Evolutionary conservation across 2,888 invertebrate genomes (phyloP).

Genomic region (Oscheius sp.): DNA sequence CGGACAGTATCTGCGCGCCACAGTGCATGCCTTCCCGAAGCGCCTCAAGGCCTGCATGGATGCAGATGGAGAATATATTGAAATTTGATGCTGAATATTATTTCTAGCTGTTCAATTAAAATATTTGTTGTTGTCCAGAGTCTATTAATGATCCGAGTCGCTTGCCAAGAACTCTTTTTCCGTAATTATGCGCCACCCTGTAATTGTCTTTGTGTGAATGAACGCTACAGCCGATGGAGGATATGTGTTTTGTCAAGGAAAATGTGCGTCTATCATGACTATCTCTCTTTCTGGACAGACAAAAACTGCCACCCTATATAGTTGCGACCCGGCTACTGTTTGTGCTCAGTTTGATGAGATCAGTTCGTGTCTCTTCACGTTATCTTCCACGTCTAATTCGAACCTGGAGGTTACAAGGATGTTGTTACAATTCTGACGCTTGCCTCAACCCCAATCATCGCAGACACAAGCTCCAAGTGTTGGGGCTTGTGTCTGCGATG

Average conservation of each 20-base stretch:
- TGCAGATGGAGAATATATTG: no score
- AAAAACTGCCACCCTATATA: conserved; percentile 45
- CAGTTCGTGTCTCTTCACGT: neutral
- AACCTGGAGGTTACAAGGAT: conserved; percentile 41
- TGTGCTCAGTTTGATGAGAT: conserved; percentile 39
- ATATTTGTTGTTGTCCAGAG: no score
- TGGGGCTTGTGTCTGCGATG: no score
- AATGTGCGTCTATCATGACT: conserved; percentile 52
- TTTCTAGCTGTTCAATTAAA: no score
- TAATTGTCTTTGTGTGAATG: conserved; percentile 52
- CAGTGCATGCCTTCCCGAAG: no score
- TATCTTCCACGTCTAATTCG: neutral
- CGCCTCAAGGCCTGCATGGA: no score
- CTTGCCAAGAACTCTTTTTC: conserved; percentile 31
- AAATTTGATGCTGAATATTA: no score
- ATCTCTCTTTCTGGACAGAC: conserved; percentile 37
- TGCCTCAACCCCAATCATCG: conserved; percentile 53
- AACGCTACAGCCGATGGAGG: conserved; percentile 33
- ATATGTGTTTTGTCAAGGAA: conserved; percentile 48
- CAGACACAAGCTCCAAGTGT: no score
- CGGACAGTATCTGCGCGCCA: no score
- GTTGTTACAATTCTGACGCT: conserved; percentile 53
- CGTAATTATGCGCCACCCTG: conserved; percentile 41
- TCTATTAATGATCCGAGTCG: no score
- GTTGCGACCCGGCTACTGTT: conserved; percentile 53